phyloP scores from a whole-genome alignment of 2,888 invertebrate genomes.

The Drosophila melanosoma region DNA sequence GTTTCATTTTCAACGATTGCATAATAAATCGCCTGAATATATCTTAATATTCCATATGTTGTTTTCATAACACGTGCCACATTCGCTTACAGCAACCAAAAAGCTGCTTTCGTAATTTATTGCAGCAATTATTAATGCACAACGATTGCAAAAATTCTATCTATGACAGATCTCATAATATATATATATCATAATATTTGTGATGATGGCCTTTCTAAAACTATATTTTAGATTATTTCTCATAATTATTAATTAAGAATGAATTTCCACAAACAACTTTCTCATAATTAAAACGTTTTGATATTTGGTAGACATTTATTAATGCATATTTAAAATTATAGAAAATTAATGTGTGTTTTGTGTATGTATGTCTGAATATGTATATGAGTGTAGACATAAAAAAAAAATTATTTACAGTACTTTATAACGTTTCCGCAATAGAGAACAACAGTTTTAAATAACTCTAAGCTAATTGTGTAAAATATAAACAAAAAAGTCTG shows the following conservation, averaged over 20 bases:
- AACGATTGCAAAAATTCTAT: not conserved
- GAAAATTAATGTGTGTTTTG: no score
- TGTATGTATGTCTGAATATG: not conserved
- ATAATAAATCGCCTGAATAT: slow-evolving; percentile 53
- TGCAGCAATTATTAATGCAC: not conserved
- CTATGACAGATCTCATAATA: not conserved
- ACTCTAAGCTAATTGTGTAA: slow-evolving; percentile 16
- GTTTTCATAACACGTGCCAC: not conserved
- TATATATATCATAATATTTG: not conserved
- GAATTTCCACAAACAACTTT: not conserved
- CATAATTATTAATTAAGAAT: not conserved
- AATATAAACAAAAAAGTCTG: slow-evolving; percentile 5
- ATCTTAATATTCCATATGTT: slow-evolving; percentile 19
- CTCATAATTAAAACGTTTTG: not conserved
- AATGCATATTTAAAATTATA: not conserved
- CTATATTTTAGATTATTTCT: not conserved
- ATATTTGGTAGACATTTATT: not conserved
- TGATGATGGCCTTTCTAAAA: not conserved
- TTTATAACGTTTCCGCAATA: not conserved
- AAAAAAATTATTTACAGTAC: not conserved
- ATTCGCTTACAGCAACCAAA: not conserved
- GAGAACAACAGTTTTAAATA: not conserved
- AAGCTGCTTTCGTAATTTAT: not conserved
- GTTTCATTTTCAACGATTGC: slow-evolving; percentile 57
- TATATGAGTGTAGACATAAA: no score